phyloP scores from a whole-genome alignment of 2,113 vertebrate species.

The Psophia crepitans region DNA sequence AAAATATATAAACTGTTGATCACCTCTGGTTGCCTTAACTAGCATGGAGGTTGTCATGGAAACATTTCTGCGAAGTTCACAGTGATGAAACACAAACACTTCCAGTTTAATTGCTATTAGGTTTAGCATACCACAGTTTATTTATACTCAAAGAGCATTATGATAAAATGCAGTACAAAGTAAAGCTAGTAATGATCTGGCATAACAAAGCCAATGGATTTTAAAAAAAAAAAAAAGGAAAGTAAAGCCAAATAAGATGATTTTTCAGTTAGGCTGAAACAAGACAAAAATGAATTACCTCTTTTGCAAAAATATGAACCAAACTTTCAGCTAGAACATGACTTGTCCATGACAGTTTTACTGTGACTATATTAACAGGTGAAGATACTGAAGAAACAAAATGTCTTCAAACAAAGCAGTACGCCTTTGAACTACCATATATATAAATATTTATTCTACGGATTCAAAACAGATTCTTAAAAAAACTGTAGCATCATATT shows the following conservation, averaged over 20 bases:
- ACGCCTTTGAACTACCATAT: background rate
- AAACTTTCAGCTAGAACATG: background rate
- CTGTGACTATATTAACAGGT: background rate
- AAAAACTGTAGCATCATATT: background rate
- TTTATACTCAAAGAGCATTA: conserved; percentile 77
- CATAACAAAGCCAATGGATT: conserved; percentile 67
- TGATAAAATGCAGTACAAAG: conserved; percentile 76
- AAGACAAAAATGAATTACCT: background rate
- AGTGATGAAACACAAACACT: conserved; percentile 89
- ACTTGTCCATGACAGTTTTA: background rate
- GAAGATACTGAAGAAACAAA: background rate
- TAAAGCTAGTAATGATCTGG: conserved; percentile 72
- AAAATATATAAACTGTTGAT: conserved; percentile 87
- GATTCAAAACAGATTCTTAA: background rate
- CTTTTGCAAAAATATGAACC: conserved; percentile 11
- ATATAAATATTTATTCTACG: background rate
- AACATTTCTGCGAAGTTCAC: conserved; percentile 92
- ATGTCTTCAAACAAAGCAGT: background rate
- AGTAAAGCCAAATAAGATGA: conserved; percentile 30
- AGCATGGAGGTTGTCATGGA: conserved; percentile 98
- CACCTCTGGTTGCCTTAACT: conserved; percentile 96
- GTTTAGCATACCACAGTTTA: conserved; percentile 82
- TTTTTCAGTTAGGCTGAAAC: background rate
- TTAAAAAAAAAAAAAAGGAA: background rate
- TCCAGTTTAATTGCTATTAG: conserved; percentile 92